Evolutionary conservation across 2,113 vertebrate species (phyloP).

Genomic region (Agapornis roseicollis): DNA sequence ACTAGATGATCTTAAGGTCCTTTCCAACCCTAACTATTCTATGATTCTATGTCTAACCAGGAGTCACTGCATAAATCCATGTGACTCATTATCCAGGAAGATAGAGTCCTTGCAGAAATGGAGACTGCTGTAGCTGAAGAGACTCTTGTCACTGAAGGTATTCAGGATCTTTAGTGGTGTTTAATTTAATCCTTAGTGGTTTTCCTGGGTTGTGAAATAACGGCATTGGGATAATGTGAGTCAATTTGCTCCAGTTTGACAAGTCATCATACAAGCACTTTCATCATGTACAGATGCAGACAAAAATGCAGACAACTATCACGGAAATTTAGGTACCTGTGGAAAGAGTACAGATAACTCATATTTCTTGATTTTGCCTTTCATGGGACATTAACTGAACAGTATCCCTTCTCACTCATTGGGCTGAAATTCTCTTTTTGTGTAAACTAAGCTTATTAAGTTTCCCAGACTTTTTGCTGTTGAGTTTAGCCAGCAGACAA

Average conservation of each 20-base stretch:
- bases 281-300: background rate
- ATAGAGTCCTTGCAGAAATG: background rate
- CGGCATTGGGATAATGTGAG: background rate
- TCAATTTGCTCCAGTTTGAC: background rate
- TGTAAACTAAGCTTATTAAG: background rate
- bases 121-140: background rate
- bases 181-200: background rate
- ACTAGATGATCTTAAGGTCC: no score
- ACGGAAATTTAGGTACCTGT: background rate
- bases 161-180: background rate
- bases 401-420: background rate
- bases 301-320: background rate
- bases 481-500: background rate
- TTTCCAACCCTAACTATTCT: no score
- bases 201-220: background rate
- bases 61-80: background rate
- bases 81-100: background rate
- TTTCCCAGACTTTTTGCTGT: background rate
- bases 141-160: background rate
- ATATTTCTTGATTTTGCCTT: background rate
- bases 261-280: background rate
- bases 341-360: background rate
- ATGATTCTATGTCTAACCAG: no score
- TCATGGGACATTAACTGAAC: background rate
- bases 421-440: background rate